phyloP scores from a whole-genome alignment of 2,113 vertebrate species.

The Halcyon malimbica region DNA sequence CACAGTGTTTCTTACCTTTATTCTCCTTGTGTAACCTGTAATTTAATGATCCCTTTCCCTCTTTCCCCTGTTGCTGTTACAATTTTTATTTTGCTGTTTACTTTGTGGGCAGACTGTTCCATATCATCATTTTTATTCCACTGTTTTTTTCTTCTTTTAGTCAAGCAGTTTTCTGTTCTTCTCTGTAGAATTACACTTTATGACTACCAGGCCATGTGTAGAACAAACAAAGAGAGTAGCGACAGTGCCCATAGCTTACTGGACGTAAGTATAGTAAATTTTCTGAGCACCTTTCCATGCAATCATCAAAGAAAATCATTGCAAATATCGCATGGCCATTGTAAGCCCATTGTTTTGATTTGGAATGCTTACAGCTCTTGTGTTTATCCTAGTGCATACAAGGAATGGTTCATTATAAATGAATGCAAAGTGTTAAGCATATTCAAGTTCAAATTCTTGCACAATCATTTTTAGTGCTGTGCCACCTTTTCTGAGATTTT shows the following conservation, averaged over 20 bases:
- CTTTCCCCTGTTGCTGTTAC: neutral
- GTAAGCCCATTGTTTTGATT: neutral
- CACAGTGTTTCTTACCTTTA: conserved; percentile 8
- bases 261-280: conserved; percentile 84
- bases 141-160: conserved; percentile 55
- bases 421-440: neutral
- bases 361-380: neutral
- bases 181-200: conserved; percentile 91
- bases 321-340: neutral
- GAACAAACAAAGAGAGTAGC: conserved; percentile 91
- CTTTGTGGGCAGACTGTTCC: neutral
- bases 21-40: neutral
- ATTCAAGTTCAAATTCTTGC: neutral
- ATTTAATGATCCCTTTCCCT: neutral
- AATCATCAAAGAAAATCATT: neutral
- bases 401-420: neutral
- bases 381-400: neutral
- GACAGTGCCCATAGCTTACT: conserved; percentile 88
- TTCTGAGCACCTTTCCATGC: conserved; percentile 36
- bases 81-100: neutral
- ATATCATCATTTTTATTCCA: neutral
- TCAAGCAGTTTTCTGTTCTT: conserved; percentile 68
- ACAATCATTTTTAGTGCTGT: neutral
- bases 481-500: neutral
- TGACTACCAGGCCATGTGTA: conserved; percentile 97